These are phyloP conservation scores for Cathartes aura DNA, from an alignment of 2,113 vertebrate species.

Conservation along the genomic window DNA sequence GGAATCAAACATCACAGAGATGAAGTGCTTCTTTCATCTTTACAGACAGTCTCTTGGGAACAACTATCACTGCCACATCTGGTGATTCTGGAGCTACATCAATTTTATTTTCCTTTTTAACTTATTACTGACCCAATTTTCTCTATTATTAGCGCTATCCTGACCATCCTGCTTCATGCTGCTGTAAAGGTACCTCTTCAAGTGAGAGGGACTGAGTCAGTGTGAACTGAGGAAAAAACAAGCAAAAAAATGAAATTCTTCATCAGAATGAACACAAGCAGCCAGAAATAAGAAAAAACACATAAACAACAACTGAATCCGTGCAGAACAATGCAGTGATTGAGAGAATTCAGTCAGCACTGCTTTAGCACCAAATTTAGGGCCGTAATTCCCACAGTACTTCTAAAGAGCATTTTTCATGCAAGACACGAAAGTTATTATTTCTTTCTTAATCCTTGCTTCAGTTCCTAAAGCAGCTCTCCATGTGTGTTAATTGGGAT, in stretches of 20 bases:
- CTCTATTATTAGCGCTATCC: not conserved
- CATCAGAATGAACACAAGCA: not conserved
- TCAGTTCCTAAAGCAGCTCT: not conserved
- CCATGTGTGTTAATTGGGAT: not conserved
- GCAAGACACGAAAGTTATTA: not conserved
- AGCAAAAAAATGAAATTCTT: not conserved
- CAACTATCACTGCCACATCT: not conserved
- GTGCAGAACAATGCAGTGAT: not conserved
- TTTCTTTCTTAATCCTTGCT: not conserved
- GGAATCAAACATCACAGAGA: not conserved
- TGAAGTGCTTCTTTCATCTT: not conserved
- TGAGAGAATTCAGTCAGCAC: not conserved
- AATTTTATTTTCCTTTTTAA: constrained; percentile 1
- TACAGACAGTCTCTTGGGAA: not conserved
- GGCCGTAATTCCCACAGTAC: not conserved
- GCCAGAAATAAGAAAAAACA: not conserved
- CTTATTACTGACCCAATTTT: not conserved
- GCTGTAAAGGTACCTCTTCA: not conserved
- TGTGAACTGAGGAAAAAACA: not conserved
- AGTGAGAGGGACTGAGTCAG: not conserved
- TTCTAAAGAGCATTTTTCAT: not conserved
- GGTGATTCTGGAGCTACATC: not conserved
- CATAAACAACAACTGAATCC: not conserved
- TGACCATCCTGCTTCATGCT: not conserved
- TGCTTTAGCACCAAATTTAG: not conserved